Percentiles rank a stretch among this genome's conserved stretches.
phyloP scores from a whole-genome alignment of 2,113 vertebrate genomes.

The Xenopus tropicalis region DNA sequence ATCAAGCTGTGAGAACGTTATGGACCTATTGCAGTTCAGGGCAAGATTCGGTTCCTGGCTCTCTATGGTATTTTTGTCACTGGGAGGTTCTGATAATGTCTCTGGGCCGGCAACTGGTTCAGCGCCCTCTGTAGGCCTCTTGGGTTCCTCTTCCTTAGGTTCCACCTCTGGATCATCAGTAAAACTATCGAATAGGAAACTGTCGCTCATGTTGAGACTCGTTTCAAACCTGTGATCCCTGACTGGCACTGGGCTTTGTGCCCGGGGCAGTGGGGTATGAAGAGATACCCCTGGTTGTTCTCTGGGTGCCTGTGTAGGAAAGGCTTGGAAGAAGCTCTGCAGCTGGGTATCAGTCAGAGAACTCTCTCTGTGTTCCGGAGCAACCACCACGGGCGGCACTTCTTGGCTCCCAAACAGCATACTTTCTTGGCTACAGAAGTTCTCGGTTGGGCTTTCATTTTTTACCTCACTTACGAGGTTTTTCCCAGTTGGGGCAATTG shows the following conservation, averaged over 20 bases:
- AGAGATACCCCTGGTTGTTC: slow-evolving; percentile 35
- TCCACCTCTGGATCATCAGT: slow-evolving; percentile 53
- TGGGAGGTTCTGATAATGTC: neutral
- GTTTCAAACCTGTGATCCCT: slow-evolving; percentile 52
- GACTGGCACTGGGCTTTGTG: slow-evolving; percentile 13
- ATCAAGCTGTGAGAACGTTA: slow-evolving; percentile 79
- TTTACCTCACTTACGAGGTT: slow-evolving; percentile 14
- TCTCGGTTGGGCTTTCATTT: slow-evolving; percentile 6
- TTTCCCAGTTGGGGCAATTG: slow-evolving; percentile 26
- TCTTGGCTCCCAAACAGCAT: slow-evolving; percentile 35
- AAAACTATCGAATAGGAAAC: slow-evolving; percentile 89
- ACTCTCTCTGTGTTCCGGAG: slow-evolving; percentile 55
- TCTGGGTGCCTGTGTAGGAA: slow-evolving; percentile 67
- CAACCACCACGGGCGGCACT: slow-evolving; percentile 33
- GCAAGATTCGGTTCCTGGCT: slow-evolving; percentile 37
- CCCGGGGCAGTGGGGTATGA: slow-evolving; percentile 19
- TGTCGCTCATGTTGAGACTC: slow-evolving; percentile 80
- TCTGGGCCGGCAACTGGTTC: slow-evolving; percentile 5
- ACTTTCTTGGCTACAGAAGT: slow-evolving; percentile 22
- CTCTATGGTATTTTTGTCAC: neutral
- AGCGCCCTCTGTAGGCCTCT: neutral
- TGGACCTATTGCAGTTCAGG: slow-evolving; percentile 54
- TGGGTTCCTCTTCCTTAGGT: neutral
- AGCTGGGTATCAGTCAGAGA: slow-evolving; percentile 89
- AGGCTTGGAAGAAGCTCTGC: slow-evolving; percentile 77